Base-by-base conservation (phyloP, 2,113 vertebrate species). In the Oophaga pumilio region DNA sequence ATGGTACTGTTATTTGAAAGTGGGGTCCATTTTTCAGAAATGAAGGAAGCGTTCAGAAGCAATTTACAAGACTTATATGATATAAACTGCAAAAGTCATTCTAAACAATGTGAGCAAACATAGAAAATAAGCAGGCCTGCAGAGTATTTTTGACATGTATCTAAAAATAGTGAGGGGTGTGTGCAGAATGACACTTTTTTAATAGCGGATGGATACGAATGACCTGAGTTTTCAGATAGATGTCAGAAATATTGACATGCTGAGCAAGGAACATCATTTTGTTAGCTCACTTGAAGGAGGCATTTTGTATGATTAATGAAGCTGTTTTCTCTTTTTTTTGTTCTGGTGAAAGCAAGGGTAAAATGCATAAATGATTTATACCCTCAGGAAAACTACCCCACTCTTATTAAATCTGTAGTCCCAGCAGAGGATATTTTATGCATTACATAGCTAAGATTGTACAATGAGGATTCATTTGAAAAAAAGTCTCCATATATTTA, bases 121-220 rank as follows among this genome's bases (percentile, higher is more conserved):
- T 91, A 91, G 94, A 91, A 94, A 94, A 94, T 81, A 90, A 92
- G 89, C 90, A 91, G 92, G 92, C 92, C 94, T 91, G 89, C 90
- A 92, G 91, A 94, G 93, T 92, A 93, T 92, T 93, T 93, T 89
- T 91, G 92, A 92, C 90, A 90, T 0, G 11, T 91, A 91, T 92
- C 94, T 94, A 94, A 94, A 95, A 94, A 94, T 93, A 95, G 95
- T 76, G 80, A 90, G 56, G 88, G 88, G 87, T 93, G 92, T 92
- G 91, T 93, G 91, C 89, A 90, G 90, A 83, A 79, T 94, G 95
- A 93, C 91, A 91, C 90, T 91, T 93, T 74, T 82, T 88, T 85
- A 91, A 90, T 89, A 89, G 92, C 89, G 94, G 93, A 95, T 91
- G 89, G 94, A 94, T 95, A 93, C 87, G 91, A 92, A 91, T 87